Base-by-base conservation (phyloP, 2,797 vertebrate genomes). In the Sciurus carolinensis region DNA sequence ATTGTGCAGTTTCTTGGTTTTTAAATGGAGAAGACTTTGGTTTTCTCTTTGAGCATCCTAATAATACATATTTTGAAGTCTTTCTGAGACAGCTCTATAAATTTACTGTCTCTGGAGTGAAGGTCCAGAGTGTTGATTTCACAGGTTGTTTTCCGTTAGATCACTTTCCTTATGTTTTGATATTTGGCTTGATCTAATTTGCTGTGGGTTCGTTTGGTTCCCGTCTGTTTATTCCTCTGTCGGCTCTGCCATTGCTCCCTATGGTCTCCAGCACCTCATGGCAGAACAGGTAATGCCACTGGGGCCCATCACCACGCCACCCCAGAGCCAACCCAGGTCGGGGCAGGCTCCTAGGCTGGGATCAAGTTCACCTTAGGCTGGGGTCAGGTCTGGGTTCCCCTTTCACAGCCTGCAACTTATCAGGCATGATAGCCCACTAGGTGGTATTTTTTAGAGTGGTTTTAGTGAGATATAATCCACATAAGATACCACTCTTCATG, bases 1-100 rank as follows among this genome's bases (percentile, higher is more conserved):
- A 62, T 36, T 73, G 90, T 50, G 71, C 77, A 72, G 72, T 86
- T 59, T 89, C 39, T 80, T 89, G 1, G 28, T 79, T 96, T 90
- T 87, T 42, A 62, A 79, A 73, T 66, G 1, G 12, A 87, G 73
- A 26, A 18, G 33, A 22, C 44, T 93, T 87, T 9, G 9, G 67
- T 93, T 93, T 44, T 50, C 39, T 83, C 17, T n/a, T 69, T 24
- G 4, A 73, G 17, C 18, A 62, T 33, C 77, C 47, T 93, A 52
- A 85, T 75, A 62, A 59, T 82, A 36, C 33, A 7, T 52, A 36
- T 79, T 67, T 79, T 20, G 44, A 87, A 93, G 72, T 73, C 18
- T 67, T 84, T 52, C 4, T 64, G 64, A 82, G 57, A 66, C 2
- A 42, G 36, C n/a, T 81, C 18, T 24, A 44, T 59, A 84, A 26